Conservation (phyloP, 2,797 vertebrate species). For the Lophius americanus region DNA sequence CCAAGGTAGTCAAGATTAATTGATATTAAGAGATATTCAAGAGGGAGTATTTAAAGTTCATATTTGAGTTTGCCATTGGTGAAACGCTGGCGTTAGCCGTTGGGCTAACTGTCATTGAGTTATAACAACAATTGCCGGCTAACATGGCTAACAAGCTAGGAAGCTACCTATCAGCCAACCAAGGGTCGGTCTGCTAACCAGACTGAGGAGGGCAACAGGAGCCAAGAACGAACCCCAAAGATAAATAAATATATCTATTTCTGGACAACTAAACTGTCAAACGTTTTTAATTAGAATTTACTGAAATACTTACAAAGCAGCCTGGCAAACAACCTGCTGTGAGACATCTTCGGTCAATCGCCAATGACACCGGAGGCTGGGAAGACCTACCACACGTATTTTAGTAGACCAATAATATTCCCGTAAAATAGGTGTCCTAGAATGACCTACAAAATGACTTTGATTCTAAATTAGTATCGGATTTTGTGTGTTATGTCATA, state of each 20-base stretch:
- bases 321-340: conserved; percentile 82
- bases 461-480: fast-evolving
- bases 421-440: not conserved
- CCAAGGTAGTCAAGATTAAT: no score
- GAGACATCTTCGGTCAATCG: conserved; percentile 88
- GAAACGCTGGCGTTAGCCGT: conserved; percentile 14
- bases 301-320: conserved; percentile 82
- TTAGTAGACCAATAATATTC: conserved; percentile 59
- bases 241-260: fast-evolving
- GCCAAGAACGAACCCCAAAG: not conserved
- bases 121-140: conserved; percentile 10
- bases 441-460: not conserved
- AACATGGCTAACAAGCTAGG: conserved; percentile 45
- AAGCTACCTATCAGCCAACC: conserved; percentile 40
- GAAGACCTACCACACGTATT: conserved; percentile 57
- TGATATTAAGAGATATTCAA: no score
- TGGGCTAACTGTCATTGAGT: conserved; percentile 25
- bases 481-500: fast-evolving
- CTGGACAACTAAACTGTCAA: not conserved
- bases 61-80: conserved; percentile 1
- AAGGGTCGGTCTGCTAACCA: conserved; percentile 2
- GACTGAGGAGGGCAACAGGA: no score
- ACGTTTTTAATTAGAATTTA: not conserved
- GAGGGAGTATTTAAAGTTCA: not conserved
- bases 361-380: conserved; percentile 84